Conservation (phyloP, 1,140 invertebrate genomes). For the Heliconius congener region DNA sequence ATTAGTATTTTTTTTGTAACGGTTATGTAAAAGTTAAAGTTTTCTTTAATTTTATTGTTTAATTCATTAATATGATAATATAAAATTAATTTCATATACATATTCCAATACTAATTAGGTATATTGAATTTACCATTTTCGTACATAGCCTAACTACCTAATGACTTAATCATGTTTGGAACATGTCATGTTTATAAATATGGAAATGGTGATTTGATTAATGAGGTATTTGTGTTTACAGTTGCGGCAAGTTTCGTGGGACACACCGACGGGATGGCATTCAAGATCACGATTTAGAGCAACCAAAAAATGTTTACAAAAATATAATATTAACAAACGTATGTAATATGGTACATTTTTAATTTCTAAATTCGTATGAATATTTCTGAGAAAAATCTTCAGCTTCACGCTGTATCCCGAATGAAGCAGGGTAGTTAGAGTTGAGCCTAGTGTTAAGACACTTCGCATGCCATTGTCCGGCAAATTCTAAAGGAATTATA, state of each 20-base stretch:
- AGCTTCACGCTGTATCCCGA: too few species aligned
- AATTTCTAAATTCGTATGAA: background rate
- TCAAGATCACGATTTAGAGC: background rate
- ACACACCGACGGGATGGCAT: conserved; percentile 4
- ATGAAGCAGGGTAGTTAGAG: too few species aligned
- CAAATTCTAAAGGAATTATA: too few species aligned
- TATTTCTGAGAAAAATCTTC: too few species aligned
- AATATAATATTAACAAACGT: conserved; percentile 14
- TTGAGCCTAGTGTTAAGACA: too few species aligned
- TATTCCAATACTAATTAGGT: background rate
- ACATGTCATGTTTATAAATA: conserved; percentile 16
- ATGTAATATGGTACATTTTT: background rate
- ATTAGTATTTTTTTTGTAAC: too few species aligned
- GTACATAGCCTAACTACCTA: background rate
- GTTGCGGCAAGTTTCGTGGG: conserved; percentile 25
- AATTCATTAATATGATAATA: background rate
- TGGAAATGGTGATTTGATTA: background rate
- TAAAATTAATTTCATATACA: background rate
- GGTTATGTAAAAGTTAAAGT: too few species aligned
- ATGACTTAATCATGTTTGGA: background rate
- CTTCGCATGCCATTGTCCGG: too few species aligned
- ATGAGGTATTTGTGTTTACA: conserved; percentile 28
- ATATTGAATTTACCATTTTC: background rate
- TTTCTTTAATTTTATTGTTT: too few species aligned
- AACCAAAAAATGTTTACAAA: background rate